These are phyloP conservation scores for Therioaphis trifolii DNA, from an alignment of 2,888 invertebrate species.

Conservation along the genomic window DNA sequence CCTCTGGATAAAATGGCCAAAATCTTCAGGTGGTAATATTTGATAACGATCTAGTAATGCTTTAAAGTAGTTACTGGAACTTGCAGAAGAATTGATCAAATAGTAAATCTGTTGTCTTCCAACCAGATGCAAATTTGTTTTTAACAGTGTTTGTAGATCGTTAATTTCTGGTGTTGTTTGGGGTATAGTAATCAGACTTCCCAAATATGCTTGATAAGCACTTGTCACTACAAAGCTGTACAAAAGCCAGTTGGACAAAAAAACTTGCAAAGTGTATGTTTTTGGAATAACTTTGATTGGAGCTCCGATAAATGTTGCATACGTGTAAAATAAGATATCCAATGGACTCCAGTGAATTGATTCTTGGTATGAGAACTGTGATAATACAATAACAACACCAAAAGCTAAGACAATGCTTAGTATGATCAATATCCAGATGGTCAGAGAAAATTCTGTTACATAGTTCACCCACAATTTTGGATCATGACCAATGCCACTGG, in stretches of 20 bases:
- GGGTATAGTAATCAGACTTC: conserved; percentile 66
- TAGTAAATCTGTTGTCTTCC: conserved; percentile 65
- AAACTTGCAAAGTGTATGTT: conserved; percentile 64
- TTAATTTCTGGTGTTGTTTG: conserved; percentile 65
- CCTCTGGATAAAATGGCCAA: conserved; percentile 57
- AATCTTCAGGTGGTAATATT: conserved; percentile 63
- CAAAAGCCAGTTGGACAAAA: conserved; percentile 65
- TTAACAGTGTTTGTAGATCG: conserved; percentile 64
- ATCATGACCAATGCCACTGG: conserved; percentile 66
- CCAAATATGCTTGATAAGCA: conserved; percentile 63
- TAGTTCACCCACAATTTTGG: conserved; percentile 67
- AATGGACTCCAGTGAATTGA: neutral
- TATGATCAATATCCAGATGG: conserved; percentile 66
- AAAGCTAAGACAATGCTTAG: conserved; percentile 63
- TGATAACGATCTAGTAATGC: conserved; percentile 62
- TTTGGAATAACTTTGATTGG: conserved; percentile 64
- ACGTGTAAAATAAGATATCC: conserved; percentile 63
- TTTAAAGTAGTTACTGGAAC: conserved; percentile 61
- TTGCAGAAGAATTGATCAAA: conserved; percentile 64
- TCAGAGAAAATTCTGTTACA: conserved; percentile 65
- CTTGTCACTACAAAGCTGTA: conserved; percentile 65
- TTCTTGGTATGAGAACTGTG: neutral
- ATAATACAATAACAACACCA: conserved; percentile 18
- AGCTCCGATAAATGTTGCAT: conserved; percentile 65
- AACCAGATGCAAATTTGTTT: conserved; percentile 65